Percentiles rank a stretch among this genome's conserved stretches.
phyloP scores from a whole-genome alignment of 2,113 vertebrate genomes.

The Coracopsis vasa region DNA sequence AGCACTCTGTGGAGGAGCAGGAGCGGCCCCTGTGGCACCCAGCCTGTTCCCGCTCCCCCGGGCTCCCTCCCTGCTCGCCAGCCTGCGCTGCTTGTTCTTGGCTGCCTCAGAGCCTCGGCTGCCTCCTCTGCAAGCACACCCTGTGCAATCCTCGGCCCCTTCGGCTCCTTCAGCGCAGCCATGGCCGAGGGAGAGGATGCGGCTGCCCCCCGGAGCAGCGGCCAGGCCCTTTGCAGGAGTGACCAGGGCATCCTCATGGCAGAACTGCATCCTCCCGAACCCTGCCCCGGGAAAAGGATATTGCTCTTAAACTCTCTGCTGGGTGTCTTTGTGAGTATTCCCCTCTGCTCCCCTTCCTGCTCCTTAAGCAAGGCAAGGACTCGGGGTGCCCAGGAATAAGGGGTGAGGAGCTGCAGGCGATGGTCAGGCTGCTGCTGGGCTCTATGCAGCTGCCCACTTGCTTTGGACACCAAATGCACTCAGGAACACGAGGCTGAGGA shows the following conservation, averaged over 20 bases:
- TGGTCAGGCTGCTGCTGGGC: not conserved
- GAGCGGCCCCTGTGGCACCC: not conserved
- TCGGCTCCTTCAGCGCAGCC: not conserved
- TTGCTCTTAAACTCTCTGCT: slow-evolving; percentile 36
- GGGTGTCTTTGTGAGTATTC: slow-evolving; percentile 29
- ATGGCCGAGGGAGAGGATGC: slow-evolving; percentile 29
- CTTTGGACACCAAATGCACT: not conserved
- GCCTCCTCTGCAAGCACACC: not conserved
- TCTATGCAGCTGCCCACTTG: not conserved
- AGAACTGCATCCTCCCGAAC: not conserved
- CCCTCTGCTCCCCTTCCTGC: not conserved
- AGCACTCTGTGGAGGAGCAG: not conserved
- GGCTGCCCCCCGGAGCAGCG: not conserved
- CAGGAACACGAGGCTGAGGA: accelerated
- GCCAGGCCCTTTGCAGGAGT: not conserved
- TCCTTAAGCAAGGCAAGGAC: not conserved
- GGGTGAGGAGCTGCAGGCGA: not conserved
- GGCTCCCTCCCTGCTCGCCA: slow-evolving; percentile 10
- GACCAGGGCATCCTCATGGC: not conserved
- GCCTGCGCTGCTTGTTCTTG: not conserved
- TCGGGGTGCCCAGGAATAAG: not conserved
- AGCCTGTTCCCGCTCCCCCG: not conserved
- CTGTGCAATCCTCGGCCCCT: not conserved
- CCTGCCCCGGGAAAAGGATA: not conserved
- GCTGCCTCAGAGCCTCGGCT: not conserved